Conservation (phyloP, 2,797 vertebrate genomes). For the Dendrocincla tyrannina region DNA sequence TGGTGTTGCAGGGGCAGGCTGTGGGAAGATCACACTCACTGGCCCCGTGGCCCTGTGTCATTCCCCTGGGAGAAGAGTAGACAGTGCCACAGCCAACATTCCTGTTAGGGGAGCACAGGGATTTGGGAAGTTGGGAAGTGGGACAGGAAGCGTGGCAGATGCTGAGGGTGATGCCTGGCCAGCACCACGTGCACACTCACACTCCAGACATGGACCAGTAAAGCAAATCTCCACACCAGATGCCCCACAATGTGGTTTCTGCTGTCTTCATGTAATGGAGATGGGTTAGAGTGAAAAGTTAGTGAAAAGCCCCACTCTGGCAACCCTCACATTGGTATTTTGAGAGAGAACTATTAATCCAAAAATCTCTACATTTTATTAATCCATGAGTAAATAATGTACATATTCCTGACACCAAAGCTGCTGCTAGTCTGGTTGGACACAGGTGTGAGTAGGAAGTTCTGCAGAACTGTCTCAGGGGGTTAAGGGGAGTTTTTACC, state of each 20-base stretch:
- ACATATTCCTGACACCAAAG: neutral
- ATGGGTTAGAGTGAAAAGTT: neutral
- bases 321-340: neutral
- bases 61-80: neutral
- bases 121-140: neutral
- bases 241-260: neutral
- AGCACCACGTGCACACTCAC: neutral
- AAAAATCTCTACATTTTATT: neutral
- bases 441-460: neutral
- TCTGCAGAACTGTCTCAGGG: neutral
- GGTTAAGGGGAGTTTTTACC: conserved; percentile 32
- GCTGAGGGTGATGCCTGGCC: neutral
- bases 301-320: neutral
- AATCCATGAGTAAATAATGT: neutral
- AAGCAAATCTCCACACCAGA: neutral
- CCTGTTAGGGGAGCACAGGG: neutral
- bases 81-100: neutral
- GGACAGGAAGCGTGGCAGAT: neutral
- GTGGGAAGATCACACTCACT: neutral
- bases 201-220: neutral
- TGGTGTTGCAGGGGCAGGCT: neutral
- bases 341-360: neutral
- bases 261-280: neutral
- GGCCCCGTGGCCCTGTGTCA: neutral
- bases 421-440: neutral